Evolutionary conservation across 2,797 vertebrate species (phyloP), one percentile per base, ranked within the genome.

Genomic region (Periparus ater): DNA sequence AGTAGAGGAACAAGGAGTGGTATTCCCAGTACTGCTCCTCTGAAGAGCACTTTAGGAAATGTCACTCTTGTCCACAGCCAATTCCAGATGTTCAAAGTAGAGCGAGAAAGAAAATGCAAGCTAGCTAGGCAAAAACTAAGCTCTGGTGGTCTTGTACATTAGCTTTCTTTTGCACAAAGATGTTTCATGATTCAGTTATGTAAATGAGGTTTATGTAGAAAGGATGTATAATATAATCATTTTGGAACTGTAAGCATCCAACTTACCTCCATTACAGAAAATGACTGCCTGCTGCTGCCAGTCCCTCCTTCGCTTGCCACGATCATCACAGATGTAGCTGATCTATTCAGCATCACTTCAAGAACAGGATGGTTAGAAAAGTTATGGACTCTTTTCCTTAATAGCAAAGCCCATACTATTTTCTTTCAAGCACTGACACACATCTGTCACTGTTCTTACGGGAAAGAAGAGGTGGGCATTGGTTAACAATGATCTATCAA

Each of bases 91-190:
- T 58, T 83, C 45, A n/a, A 54, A 95, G 48, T 26, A 38, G 29
- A 62, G 18, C 70, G 20, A 34, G 20, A 73, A 84, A 77, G 19
- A 76, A 38, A 57, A 79, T 76, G 21, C 22, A 58, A 86, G 26
- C 48, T 40, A 80, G 40, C 26, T 71, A 88, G 73, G 71, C 78
- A 91, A 89, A 93, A 77, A 44, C 48, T 80, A 73, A 78, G 17
- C 61, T 95, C 93, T 93, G 77, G 85, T 91, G 74, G 53, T 81
- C 65, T 95, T 96, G 96, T 89, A 79, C 40, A 91, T 81, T 81
- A 88, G 81, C 73, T 97, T 96, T 96, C 82, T 96, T 96, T 93
- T 96, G 85, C 84, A 84, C 71, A 78, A 95, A 81, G 60, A 83
- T 86, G 65, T 42, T 80, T 53, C 94, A 82, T 85, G 86, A 77